Conservation (phyloP, 1,140 invertebrate species). For the Philaenus spumarius region DNA sequence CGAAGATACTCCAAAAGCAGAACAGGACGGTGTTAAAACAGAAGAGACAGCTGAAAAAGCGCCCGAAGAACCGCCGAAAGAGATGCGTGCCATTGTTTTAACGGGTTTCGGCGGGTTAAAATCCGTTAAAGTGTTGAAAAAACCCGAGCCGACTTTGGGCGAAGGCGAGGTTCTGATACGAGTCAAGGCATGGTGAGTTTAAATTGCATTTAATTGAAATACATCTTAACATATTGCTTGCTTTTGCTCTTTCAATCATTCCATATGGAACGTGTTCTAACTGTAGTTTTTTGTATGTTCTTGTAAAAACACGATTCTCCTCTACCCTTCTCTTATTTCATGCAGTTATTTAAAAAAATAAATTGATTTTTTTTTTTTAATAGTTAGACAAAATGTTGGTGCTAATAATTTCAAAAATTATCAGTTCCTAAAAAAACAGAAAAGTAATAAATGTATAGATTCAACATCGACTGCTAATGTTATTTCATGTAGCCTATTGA, state of each 20-base stretch:
- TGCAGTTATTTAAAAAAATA: too few relatives aligned
- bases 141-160: slow-evolving; percentile 61
- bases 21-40: slow-evolving; percentile 37
- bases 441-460: too few relatives aligned
- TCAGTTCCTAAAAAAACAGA: too few relatives aligned
- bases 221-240: not conserved
- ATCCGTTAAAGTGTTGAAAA: slow-evolving; percentile 71
- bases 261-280: slow-evolving; percentile 17
- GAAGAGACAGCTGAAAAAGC: slow-evolving; percentile 50
- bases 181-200: slow-evolving; percentile 77
- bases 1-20: slow-evolving; percentile 23
- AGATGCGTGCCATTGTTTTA: slow-evolving; percentile 76
- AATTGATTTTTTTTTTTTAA: too few relatives aligned
- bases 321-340: too few relatives aligned
- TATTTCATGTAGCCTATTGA: too few relatives aligned
- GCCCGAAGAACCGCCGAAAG: slow-evolving; percentile 55
- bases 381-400: too few relatives aligned
- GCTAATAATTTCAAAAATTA: too few relatives aligned
- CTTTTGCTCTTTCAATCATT: not conserved
- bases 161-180: slow-evolving; percentile 77
- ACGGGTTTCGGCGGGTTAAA: slow-evolving; percentile 78
- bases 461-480: too few relatives aligned
- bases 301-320: too few relatives aligned
- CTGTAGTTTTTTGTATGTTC: too few relatives aligned
- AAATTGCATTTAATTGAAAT: slow-evolving; percentile 12